These are phyloP conservation scores for Dioctria rufipes DNA, from an alignment of 2,888 invertebrate species.

Conservation along the genomic window DNA sequence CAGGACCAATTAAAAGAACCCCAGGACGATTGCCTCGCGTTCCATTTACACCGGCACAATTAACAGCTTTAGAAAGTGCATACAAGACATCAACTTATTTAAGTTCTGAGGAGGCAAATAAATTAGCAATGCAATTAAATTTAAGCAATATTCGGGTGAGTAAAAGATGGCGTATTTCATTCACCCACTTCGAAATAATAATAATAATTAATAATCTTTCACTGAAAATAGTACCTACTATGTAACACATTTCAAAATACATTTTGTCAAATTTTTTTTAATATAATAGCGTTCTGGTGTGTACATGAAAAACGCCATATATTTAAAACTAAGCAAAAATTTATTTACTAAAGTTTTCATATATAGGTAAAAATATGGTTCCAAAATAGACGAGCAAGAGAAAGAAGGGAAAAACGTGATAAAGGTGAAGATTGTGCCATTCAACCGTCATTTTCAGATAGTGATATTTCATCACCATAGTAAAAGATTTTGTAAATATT, in stretches of 20 bases:
- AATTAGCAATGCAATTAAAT: slow-evolving; percentile 75
- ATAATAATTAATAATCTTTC: too few species aligned
- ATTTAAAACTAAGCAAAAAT: slow-evolving; percentile 11
- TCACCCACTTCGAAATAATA: too few species aligned
- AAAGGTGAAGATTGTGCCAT: background rate
- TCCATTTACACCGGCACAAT: slow-evolving; percentile 79
- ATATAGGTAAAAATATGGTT: slow-evolving; percentile 67
- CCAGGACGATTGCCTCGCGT: slow-evolving; percentile 78
- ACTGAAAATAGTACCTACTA: too few species aligned
- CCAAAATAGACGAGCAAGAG: slow-evolving; percentile 81
- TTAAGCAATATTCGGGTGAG: slow-evolving; percentile 79
- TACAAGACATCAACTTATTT: slow-evolving; percentile 78
- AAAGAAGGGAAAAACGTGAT: slow-evolving; percentile 77
- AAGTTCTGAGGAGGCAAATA: slow-evolving; percentile 77
- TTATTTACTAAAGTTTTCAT: slow-evolving; percentile 58
- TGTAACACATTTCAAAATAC: too few species aligned
- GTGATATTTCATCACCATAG: slow-evolving; percentile 18
- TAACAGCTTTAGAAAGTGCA: slow-evolving; percentile 77
- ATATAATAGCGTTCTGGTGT: too few species aligned
- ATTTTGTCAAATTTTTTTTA: too few species aligned
- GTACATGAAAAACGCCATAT: background rate
- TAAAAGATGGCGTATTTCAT: background rate
- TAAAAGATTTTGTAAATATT: background rate
- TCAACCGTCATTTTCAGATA: background rate
- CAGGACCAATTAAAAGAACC: slow-evolving; percentile 72